Percentiles rank a stretch among this genome's conserved stretches.
phyloP scores from a whole-genome alignment of 2,797 vertebrate genomes.

The Phataginus tetradactyla region DNA sequence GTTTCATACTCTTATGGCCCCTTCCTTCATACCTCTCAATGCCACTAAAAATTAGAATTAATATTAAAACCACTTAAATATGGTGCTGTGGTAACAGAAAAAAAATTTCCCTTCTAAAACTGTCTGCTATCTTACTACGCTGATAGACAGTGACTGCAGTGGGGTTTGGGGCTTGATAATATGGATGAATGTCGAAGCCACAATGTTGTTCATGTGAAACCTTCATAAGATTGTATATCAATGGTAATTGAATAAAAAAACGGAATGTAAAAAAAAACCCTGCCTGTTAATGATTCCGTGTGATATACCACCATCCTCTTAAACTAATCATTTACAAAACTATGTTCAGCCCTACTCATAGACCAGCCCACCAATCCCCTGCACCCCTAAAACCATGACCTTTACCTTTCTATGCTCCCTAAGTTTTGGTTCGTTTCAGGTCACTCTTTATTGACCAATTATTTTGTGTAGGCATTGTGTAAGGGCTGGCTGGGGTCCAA shows the following conservation, averaged over 20 bases:
- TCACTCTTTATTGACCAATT: neutral
- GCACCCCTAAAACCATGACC: neutral
- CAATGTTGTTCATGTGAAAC: too few relatives aligned
- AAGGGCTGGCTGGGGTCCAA: neutral
- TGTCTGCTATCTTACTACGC: neutral
- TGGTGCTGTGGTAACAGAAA: neutral
- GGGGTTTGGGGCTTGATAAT: too few relatives aligned
- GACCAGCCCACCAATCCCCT: neutral
- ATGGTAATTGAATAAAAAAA: too few relatives aligned
- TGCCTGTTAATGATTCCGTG: too few relatives aligned
- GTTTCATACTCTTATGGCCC: neutral
- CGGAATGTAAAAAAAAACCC: too few relatives aligned
- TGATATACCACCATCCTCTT: neutral
- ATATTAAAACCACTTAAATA: constrained; percentile 16
- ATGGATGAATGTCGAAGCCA: too few relatives aligned
- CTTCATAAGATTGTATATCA: too few relatives aligned
- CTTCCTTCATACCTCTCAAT: neutral
- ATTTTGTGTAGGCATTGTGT: neutral
- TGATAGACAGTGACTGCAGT: too few relatives aligned
- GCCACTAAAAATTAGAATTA: constrained; percentile 21
- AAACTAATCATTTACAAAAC: neutral
- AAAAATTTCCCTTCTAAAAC: neutral
- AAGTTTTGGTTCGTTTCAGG: neutral
- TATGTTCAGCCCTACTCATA: neutral
- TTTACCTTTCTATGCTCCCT: constrained; percentile 7